phyloP scores from a whole-genome alignment of 2,888 invertebrate species.

The Hedychridium roseum region DNA sequence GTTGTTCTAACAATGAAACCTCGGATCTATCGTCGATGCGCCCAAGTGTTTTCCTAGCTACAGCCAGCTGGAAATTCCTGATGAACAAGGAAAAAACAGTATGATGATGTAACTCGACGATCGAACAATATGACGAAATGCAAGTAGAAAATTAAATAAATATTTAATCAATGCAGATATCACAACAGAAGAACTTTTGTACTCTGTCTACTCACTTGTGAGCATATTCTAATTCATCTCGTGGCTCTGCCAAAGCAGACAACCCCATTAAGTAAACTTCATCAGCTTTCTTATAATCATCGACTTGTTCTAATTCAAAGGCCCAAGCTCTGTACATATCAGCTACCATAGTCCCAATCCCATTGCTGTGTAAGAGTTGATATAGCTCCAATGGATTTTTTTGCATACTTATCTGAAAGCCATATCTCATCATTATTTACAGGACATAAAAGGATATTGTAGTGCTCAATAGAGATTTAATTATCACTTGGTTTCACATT shows the following conservation, averaged over 20 bases:
- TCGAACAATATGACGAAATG: too few species aligned
- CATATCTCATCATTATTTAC: conserved; percentile 1
- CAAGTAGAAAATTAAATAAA: not conserved
- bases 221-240: conserved; percentile 77
- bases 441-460: conserved; percentile 1
- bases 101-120: too few species aligned
- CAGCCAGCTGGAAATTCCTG: conserved; percentile 78
- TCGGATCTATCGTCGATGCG: conserved; percentile 67
- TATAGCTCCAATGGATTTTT: conserved; percentile 81
- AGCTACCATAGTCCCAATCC: conserved; percentile 82
- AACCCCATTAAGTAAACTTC: conserved; percentile 82
- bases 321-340: conserved; percentile 92
- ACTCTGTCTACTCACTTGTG: conserved; percentile 67
- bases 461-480: too few species aligned
- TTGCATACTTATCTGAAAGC: conserved; percentile 76
- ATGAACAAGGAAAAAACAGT: conserved; percentile 38
- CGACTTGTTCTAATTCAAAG: conserved; percentile 81
- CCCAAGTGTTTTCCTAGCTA: conserved; percentile 74
- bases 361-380: conserved; percentile 80
- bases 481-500: too few species aligned
- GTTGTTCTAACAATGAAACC: conserved; percentile 73
- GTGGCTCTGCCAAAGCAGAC: conserved; percentile 79
- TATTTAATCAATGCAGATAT: not conserved
- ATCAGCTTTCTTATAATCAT: conserved; percentile 85
- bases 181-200: not conserved